Evolutionary conservation across 2,113 vertebrate species (phyloP), one percentile per base, ranked within the genome.

Genomic region (Erythrolamprus reginae): DNA sequence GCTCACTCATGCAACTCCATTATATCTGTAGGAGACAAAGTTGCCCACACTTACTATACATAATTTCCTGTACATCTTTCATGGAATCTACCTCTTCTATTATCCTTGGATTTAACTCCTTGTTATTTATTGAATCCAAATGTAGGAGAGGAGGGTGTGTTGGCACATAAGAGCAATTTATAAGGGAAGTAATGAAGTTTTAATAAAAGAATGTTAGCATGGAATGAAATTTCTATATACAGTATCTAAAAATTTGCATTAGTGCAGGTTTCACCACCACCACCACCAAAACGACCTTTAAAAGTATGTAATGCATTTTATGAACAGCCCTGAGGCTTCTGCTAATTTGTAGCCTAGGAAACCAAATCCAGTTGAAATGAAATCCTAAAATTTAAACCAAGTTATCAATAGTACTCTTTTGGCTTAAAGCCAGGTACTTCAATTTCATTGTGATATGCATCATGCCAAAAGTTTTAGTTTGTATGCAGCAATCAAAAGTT

Each of bases 401-500:
- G 55, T 91, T 91, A 82, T 87, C 26, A 91, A 82, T 10, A 10
- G 12, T 6, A 87, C 42, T 51, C 45, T 33, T 61, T 28, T 90
- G 89, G 82, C 45, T 61, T 82, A 77, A 87, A 87, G 52, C 50
- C 58, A 87, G 26, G 5, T 42, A 45, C 50, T 82, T 87, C 61
- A 56, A 45, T 87, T 91, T 91, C 82, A 52, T 24, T 90, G 58
- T 45, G 15, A 3, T 89, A 90, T 90, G 24, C 1, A 89, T 93
- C 33, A 91, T 58, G 1, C 3, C 7, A 88, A 95, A 95, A 96
- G 96, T 93, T 92, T 89, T 92, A 88, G 89, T 90, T 88, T 88
- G 91, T 89, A 90, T 86, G 70, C 94, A 95, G 95, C 93, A 96
- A 94, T 90, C 93, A 95, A 95, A 96, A 94, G 88, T 92, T 93